Percentiles rank a stretch among this genome's conserved stretches.
phyloP scores from a whole-genome alignment of 1,140 invertebrate genomes.

The Agrypnia vestita region DNA sequence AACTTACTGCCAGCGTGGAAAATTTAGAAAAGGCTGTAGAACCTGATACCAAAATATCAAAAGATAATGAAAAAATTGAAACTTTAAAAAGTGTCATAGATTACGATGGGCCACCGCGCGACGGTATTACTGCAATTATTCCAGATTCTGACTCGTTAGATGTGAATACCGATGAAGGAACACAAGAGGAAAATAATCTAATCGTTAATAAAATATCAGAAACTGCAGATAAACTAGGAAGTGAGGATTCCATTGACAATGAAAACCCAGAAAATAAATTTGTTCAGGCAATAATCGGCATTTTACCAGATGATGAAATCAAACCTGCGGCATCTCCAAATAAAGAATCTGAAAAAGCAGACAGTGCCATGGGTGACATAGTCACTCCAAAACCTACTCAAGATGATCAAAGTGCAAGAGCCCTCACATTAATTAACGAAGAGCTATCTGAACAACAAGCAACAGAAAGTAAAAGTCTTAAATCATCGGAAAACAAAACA shows the following conservation, averaged over 20 bases:
- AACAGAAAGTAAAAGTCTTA: constrained; percentile 41
- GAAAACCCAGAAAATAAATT: constrained; percentile 49
- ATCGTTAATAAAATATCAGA: background rate
- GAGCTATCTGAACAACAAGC: constrained; percentile 34
- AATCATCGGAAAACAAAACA: constrained; percentile 34
- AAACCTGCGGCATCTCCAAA: constrained; percentile 24
- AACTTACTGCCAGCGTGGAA: constrained; percentile 3
- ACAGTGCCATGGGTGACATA: constrained; percentile 55
- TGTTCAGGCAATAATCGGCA: constrained; percentile 57
- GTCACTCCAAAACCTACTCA: constrained; percentile 36
- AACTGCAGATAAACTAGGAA: constrained; percentile 25
- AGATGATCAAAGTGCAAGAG: constrained; percentile 35
- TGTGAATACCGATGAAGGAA: constrained; percentile 34
- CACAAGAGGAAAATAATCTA: constrained; percentile 7
- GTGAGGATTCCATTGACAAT: constrained; percentile 37
- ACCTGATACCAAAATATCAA: constrained; percentile 31
- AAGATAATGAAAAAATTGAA: constrained; percentile 53
- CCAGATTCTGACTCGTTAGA: constrained; percentile 54
- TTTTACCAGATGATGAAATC: constrained; percentile 57
- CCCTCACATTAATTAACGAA: constrained; percentile 54
- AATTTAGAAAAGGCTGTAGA: constrained; percentile 1
- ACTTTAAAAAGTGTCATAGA: constrained; percentile 47
- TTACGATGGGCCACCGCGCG: constrained; percentile 28
- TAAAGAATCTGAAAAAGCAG: constrained; percentile 51
- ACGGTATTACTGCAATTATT: constrained; percentile 59